phyloP scores from a whole-genome alignment of 2,113 vertebrate genomes.

The Thomomys bottae region DNA sequence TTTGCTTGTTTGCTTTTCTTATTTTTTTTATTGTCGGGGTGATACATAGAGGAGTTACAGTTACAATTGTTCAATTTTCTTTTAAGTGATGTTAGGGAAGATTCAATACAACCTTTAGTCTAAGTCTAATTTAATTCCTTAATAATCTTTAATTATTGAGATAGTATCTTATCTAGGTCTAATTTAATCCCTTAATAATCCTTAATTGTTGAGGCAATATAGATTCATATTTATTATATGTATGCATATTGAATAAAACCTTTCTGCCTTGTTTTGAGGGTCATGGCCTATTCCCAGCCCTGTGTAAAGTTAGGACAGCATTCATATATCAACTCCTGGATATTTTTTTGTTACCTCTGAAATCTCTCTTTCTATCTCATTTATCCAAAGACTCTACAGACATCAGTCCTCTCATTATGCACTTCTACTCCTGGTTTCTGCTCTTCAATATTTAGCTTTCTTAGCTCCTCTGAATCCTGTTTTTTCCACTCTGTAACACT shows the following conservation, averaged over 20 bases:
- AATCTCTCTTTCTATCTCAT: not conserved
- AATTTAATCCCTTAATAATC: not conserved
- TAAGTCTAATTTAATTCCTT: not conserved
- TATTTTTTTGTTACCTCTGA: not conserved
- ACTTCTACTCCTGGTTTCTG: not conserved
- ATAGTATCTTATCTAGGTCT: not conserved
- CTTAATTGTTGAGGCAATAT: not conserved
- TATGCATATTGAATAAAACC: not conserved
- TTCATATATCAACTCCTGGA: not conserved
- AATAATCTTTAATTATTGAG: no score
- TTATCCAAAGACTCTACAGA: not conserved
- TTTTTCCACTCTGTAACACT: not conserved
- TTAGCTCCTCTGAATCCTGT: not conserved
- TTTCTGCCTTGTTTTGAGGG: not conserved
- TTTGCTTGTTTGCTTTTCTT: not conserved
- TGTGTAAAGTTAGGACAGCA: not conserved
- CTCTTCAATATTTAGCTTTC: not conserved
- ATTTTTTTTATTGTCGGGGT: no score
- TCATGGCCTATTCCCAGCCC: not conserved
- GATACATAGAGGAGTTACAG: no score
- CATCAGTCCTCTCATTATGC: not conserved
- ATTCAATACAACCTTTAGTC: not conserved
- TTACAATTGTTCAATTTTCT: no score
- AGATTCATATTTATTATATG: not conserved
- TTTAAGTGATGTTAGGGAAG: not conserved